Evolutionary conservation across 2,113 vertebrate species (phyloP).

Genomic region (Stercorarius parasiticus): DNA sequence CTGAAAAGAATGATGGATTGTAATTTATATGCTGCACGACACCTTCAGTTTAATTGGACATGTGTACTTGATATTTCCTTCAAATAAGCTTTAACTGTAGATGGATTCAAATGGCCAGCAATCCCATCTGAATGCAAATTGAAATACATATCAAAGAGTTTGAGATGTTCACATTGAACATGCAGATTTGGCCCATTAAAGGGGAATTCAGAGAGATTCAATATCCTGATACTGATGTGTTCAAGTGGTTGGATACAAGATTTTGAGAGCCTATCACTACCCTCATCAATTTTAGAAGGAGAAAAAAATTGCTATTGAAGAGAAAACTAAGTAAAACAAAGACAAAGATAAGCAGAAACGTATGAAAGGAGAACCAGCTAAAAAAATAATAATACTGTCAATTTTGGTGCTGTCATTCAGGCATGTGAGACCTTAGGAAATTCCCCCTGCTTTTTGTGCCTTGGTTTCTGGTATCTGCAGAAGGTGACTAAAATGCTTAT

Average conservation of each 20-base stretch:
- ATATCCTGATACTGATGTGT: not conserved
- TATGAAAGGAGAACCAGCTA: not conserved
- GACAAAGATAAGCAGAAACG: not conserved
- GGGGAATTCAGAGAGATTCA: not conserved
- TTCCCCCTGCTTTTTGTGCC: not conserved
- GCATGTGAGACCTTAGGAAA: accelerated
- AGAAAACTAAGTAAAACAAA: not conserved
- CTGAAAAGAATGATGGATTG: not conserved
- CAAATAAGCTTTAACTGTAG: slow-evolving; percentile 2
- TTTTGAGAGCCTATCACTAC: not conserved
- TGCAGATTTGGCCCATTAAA: not conserved
- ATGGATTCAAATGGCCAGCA: not conserved
- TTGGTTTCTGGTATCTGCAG: not conserved
- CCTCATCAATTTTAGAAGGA: not conserved
- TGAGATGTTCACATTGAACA: not conserved
- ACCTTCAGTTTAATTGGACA: slow-evolving; percentile 25
- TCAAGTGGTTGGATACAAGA: not conserved
- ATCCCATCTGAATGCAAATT: slow-evolving; percentile 1
- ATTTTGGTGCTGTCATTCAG: not conserved
- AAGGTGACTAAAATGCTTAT: not conserved
- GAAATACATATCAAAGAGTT: not conserved
- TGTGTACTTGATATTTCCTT: slow-evolving; percentile 8
- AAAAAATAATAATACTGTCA: not conserved
- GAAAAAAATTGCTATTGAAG: not conserved
- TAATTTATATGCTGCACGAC: not conserved